Evolutionary conservation across 1,140 invertebrate genomes (phyloP).

Genomic region (Drosophila truncata): DNA sequence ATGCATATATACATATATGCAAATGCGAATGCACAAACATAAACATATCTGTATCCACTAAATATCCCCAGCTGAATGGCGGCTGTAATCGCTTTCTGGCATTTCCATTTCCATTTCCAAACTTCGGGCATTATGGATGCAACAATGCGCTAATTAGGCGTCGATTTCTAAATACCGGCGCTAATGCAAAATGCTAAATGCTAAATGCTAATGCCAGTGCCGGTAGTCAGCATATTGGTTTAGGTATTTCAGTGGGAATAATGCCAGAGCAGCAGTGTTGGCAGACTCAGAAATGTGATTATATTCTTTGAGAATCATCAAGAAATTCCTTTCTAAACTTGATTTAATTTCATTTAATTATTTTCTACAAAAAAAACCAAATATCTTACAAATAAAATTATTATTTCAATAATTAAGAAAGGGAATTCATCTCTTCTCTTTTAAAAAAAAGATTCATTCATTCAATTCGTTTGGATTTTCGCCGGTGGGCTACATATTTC

Average conservation of each 20-base stretch:
- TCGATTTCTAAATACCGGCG: constrained; percentile 41
- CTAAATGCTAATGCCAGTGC: constrained; percentile 8
- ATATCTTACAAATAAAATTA: not conserved
- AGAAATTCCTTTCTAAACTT: not conserved
- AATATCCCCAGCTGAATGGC: constrained; percentile 33
- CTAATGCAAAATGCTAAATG: constrained; percentile 28
- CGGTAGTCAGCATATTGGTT: not conserved
- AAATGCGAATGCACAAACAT: constrained; percentile 9
- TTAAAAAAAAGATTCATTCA: constrained; percentile 12
- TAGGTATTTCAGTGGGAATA: constrained; percentile 1
- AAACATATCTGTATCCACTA: constrained; percentile 14
- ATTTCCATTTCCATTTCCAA: constrained; percentile 39
- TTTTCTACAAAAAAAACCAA: too few species aligned
- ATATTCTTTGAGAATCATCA: not conserved
- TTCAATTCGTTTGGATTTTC: not conserved
- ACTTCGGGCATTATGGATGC: constrained; percentile 35
- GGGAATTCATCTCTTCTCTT: not conserved
- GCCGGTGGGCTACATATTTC: constrained; percentile 13
- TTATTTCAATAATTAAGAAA: not conserved
- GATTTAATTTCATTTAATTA: too few species aligned
- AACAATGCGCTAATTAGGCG: constrained; percentile 54
- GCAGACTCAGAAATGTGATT: not conserved
- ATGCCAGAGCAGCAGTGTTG: not conserved
- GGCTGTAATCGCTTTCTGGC: constrained; percentile 43
- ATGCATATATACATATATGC: not conserved